These are phyloP conservation scores for Drosophila albomicans DNA, from an alignment of 1,140 invertebrate genomes.

Conservation along the genomic window DNA sequence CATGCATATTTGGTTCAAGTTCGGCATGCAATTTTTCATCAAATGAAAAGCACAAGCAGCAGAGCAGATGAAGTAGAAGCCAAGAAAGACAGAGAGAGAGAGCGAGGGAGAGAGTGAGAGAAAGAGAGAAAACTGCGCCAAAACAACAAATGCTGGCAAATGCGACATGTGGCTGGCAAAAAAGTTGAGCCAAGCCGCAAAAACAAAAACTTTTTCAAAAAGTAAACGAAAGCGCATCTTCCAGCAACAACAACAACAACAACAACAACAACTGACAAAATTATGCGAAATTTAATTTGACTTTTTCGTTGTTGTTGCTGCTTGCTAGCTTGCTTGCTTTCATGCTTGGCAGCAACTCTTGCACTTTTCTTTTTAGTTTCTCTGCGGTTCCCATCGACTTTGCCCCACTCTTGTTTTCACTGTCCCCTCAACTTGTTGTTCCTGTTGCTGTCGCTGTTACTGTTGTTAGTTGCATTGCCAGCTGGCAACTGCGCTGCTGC, in stretches of 20 bases:
- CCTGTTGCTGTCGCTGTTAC: conserved; percentile 17
- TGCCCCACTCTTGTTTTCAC: background rate
- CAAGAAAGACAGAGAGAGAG: no score
- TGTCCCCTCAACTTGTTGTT: background rate
- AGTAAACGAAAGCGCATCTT: conserved; percentile 47
- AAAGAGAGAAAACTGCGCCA: conserved; percentile 64
- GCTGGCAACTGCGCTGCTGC: conserved; percentile 52
- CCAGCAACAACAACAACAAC: conserved; percentile 48
- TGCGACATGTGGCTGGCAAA: conserved; percentile 75
- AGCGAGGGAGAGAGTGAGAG: background rate
- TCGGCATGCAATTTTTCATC: conserved; percentile 63
- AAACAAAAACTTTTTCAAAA: conserved; percentile 70
- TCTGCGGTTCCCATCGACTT: conserved; percentile 30
- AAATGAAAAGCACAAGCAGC: conserved; percentile 56
- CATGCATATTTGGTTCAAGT: conserved; percentile 80
- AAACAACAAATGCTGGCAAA: conserved; percentile 71
- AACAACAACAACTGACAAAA: conserved; percentile 54
- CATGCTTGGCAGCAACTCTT: conserved; percentile 64
- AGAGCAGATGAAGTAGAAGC: conserved; percentile 35
- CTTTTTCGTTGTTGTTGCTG: conserved; percentile 63
- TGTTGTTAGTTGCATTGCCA: conserved; percentile 41
- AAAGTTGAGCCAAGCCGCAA: conserved; percentile 75
- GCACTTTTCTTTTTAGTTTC: conserved; percentile 73
- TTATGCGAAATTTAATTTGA: conserved; percentile 84
- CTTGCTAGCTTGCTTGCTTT: conserved; percentile 17